Conservation (phyloP, 2,113 vertebrate genomes). For the Irena cyanogastra region DNA sequence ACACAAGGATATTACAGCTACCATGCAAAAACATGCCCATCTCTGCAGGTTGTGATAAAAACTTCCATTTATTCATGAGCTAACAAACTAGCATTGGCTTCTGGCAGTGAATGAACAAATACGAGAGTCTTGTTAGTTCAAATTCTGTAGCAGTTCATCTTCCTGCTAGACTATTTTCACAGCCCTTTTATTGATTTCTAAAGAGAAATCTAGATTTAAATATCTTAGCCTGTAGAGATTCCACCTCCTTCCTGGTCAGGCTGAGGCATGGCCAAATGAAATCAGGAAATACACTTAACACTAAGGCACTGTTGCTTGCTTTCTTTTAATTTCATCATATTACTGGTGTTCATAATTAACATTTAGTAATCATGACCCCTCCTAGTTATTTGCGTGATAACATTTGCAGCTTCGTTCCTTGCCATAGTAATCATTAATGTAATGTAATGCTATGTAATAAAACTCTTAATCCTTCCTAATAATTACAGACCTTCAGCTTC, state of each 20-base stretch:
- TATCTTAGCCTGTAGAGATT: neutral
- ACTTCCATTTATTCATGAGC: neutral
- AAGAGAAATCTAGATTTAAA: neutral
- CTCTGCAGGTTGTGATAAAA: neutral
- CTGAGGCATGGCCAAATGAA: neutral
- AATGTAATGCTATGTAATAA: neutral
- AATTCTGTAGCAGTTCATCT: neutral
- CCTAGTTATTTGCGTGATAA: neutral
- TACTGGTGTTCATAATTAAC: neutral
- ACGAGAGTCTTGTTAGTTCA: neutral
- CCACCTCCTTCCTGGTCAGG: neutral
- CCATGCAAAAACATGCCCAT: neutral
- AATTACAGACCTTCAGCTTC: constrained; percentile 12
- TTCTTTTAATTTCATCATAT: neutral
- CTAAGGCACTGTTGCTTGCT: neutral
- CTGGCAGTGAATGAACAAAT: neutral
- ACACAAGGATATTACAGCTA: neutral
- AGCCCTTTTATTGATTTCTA: neutral
- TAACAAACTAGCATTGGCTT: neutral
- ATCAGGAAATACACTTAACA: neutral
- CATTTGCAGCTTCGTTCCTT: neutral
- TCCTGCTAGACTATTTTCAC: neutral
- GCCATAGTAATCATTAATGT: neutral
- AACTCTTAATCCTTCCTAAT: neutral
- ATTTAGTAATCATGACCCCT: neutral